Evolutionary conservation across 1,140 invertebrate genomes (phyloP).

Genomic region (Drosophila serrata): DNA sequence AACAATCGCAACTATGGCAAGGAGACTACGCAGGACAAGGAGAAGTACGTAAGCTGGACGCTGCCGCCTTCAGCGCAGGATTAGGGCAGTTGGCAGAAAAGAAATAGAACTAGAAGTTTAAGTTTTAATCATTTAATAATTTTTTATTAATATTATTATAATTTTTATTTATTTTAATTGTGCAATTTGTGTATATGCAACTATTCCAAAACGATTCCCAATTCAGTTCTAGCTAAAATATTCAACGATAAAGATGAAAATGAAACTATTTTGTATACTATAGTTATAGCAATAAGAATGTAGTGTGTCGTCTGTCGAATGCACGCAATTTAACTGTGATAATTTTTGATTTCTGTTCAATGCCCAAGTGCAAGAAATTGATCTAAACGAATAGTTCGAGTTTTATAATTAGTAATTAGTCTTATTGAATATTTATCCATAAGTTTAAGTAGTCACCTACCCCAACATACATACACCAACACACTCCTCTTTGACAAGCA

Average conservation of each 20-base stretch:
- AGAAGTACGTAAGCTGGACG: constrained; percentile 79
- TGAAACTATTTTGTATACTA: constrained; percentile 63
- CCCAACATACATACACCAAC: constrained; percentile 10
- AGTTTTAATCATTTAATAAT: constrained; percentile 46
- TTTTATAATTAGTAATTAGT: constrained; percentile 60
- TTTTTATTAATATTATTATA: constrained; percentile 33
- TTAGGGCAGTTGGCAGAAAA: constrained; percentile 7
- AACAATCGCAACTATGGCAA: constrained; percentile 71
- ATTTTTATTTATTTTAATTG: constrained; percentile 55
- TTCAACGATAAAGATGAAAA: constrained; percentile 23
- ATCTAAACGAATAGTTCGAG: constrained; percentile 65
- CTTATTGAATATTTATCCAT: constrained; percentile 62
- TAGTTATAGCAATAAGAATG: constrained; percentile 25
- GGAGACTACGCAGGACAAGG: constrained; percentile 62
- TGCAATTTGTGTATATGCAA: constrained; percentile 74
- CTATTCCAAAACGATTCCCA: constrained; percentile 76
- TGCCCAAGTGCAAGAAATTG: constrained; percentile 64
- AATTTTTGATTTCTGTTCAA: constrained; percentile 69
- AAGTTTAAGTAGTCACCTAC: constrained; percentile 47
- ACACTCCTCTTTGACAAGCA: constrained; percentile 12
- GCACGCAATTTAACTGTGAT: constrained; percentile 83
- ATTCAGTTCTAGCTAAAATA: constrained; percentile 58
- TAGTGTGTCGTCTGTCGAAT: constrained; percentile 77
- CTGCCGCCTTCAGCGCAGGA: constrained; percentile 59
- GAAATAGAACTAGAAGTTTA: constrained; percentile 17